These are phyloP conservation scores for Geotrypetes seraphini DNA, from an alignment of 2,797 vertebrate species.

Conservation along the genomic window DNA sequence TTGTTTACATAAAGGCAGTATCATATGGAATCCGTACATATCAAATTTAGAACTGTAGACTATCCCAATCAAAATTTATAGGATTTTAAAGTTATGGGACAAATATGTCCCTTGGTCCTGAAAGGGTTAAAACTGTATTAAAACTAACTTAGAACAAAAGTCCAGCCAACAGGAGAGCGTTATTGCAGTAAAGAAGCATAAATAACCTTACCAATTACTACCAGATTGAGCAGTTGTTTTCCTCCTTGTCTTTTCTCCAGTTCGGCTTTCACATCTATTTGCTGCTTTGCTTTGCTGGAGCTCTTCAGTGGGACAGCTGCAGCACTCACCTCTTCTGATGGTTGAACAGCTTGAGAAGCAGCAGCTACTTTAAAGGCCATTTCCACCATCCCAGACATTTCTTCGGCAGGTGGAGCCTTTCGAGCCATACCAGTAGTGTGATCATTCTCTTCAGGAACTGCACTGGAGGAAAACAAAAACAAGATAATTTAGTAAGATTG, in stretches of 20 bases:
- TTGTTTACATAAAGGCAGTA: no score
- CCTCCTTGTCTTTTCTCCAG: conserved; percentile 92
- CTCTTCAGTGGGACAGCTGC: conserved; percentile 56
- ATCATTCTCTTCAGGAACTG: conserved; percentile 70
- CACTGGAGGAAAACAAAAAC: conserved; percentile 30
- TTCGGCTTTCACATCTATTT: conserved; percentile 80
- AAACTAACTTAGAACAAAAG: no score
- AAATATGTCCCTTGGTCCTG: no score
- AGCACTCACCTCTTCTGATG: conserved; percentile 54
- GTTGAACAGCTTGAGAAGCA: conserved; percentile 35
- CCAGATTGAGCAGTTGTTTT: conserved; percentile 87
- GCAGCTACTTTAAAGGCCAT: conserved; percentile 39
- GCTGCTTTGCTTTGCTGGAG: conserved; percentile 69
- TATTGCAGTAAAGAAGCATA: no score
- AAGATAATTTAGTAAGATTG: no score
- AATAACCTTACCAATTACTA: conserved; percentile 97
- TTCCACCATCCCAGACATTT: conserved; percentile 43
- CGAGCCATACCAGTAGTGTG: conserved; percentile 30
- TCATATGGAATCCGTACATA: no score
- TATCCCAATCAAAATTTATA: no score
- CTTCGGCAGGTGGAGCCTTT: conserved; percentile 50
- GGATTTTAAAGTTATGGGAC: no score
- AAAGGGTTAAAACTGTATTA: no score
- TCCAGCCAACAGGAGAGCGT: no score
- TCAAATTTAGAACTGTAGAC: no score